Base-by-base conservation (phyloP, 2,888 invertebrate genomes). In the Danaus chrysippus region DNA sequence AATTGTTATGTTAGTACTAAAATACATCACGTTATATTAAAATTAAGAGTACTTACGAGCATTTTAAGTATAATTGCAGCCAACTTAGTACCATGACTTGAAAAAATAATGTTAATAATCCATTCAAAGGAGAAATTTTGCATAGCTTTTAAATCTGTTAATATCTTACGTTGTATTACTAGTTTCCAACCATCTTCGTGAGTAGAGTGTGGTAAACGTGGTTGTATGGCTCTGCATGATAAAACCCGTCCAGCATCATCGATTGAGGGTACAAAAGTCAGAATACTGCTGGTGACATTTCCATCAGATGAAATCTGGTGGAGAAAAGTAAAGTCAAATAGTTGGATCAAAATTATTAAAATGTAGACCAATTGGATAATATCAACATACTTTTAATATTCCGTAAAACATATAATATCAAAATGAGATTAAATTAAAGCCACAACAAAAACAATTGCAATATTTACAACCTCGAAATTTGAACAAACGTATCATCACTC, bases 121-220 rank as follows among this genome's bases (percentile, higher is more conserved):
- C 11, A 12, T 12, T 56, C 0, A n/a, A n/a, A n/a, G 12, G 3
- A 11, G 11, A 3, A 42, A n/a, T 3, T 6, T 5, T 34, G 23
- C n/a, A n/a, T 34, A 34, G 6, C 23, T 49, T 49, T 15, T 17
- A 49, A 12, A 0, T 49, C 10, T 17, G 15, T 15, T 49, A 49
- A 17, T 49, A 49, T 75, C 93, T 92, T 77, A 94, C 94, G 93
- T 75, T 93, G 92, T 76, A 94, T 93, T 75, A 93, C 93, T 84
- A 94, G 92, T 76, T 92, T 93, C 92, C 93, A 94, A 0, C 92
- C 92, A 68, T 94, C 93, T 72, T 93, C 93, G 56, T 93, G 87
- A 0, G 92, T 92, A 3, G 92, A 92, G 68, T 93, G 92, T 0
- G 87, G 78, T 1, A 91, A 66, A 1, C 79, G 75, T 0, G 90